These are phyloP conservation scores for Sander lucioperca DNA, from an alignment of 2,113 vertebrate genomes.

Conservation along the genomic window DNA sequence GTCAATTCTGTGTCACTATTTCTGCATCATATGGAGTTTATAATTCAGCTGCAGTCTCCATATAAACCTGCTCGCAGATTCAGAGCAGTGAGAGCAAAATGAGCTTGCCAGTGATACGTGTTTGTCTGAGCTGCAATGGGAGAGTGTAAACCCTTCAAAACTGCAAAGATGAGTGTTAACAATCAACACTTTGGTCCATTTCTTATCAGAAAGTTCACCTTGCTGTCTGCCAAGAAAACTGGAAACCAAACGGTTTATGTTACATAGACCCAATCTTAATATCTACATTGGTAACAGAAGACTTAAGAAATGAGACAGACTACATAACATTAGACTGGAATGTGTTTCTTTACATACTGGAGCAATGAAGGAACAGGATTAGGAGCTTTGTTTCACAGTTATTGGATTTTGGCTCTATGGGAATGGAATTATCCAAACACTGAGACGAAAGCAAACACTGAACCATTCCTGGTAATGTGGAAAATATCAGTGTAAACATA, in stretches of 20 bases:
- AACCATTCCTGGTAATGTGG: constrained; percentile 37
- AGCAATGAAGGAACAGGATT: constrained; percentile 55
- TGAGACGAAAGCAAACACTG: constrained; percentile 40
- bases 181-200: constrained; percentile 18
- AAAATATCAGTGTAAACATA: constrained; percentile 48
- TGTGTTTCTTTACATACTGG: constrained; percentile 53
- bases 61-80: constrained; percentile 19
- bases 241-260: constrained; percentile 23
- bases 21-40: constrained; percentile 11
- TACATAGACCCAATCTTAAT: constrained; percentile 13
- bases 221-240: constrained; percentile 29
- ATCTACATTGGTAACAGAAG: constrained; percentile 8
- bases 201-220: constrained; percentile 38
- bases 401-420: constrained; percentile 71
- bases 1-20: not conserved
- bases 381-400: constrained; percentile 72
- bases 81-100: constrained; percentile 11
- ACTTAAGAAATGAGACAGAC: constrained; percentile 28
- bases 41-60: constrained; percentile 26
- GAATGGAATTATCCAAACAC: constrained; percentile 65
- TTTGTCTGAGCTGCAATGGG: constrained; percentile 4
- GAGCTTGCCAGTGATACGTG: not conserved
- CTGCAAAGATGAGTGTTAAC: constrained; percentile 7
- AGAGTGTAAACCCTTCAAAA: constrained; percentile 5
- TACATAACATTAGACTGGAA: constrained; percentile 27